Evolutionary conservation across 2,797 vertebrate species (phyloP).

Genomic region (Tadarida brasiliensis): DNA sequence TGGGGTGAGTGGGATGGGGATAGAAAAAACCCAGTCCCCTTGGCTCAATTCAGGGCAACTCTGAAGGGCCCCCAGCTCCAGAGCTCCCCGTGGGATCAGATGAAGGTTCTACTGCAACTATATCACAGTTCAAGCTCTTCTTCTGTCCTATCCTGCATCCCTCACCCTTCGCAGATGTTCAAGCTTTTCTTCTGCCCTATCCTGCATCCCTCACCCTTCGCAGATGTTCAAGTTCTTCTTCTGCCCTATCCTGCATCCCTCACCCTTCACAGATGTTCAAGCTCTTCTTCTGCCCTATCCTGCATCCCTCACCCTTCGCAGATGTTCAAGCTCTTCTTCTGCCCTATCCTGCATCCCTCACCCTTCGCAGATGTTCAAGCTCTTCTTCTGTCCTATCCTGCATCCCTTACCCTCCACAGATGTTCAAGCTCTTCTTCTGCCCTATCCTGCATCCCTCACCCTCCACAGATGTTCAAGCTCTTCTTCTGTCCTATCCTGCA

Average conservation of each 20-base stretch:
- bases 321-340: neutral
- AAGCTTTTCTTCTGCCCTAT: no score
- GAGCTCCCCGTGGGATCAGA: neutral
- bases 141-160: neutral
- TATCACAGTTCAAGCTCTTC: neutral
- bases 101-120: neutral
- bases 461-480: neutral
- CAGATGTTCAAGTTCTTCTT: neutral
- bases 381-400: neutral
- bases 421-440: neutral
- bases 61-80: neutral
- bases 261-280: neutral
- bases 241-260: neutral
- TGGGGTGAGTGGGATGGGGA: accelerated
- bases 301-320: neutral
- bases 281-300: neutral
- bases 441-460: neutral
- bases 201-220: neutral
- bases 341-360: neutral
- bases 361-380: neutral
- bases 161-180: neutral
- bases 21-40: neutral
- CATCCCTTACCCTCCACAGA: neutral
- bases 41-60: neutral
- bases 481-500: neutral